Percentiles rank a stretch among this genome's conserved stretches.
Evolutionary conservation across 2,888 invertebrate species (phyloP).

Genomic region (Xanthostigma xanthostigma): DNA sequence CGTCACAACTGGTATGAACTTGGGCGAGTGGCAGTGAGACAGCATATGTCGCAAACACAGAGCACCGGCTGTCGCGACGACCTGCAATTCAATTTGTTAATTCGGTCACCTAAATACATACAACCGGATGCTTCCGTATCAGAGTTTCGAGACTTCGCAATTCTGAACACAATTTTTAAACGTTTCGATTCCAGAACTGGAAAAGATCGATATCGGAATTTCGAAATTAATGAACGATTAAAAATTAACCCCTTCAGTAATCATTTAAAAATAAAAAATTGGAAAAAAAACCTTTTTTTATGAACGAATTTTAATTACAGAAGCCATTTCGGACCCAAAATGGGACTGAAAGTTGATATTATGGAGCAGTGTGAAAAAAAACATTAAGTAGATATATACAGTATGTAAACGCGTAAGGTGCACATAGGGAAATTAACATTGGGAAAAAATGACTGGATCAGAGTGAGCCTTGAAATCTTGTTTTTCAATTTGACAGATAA

Average conservation of each 20-base stretch:
- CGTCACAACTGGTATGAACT: constrained; percentile 66
- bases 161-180: neutral
- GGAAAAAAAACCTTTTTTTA: too few species aligned
- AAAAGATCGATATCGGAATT: neutral
- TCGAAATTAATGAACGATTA: neutral
- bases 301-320: too few species aligned
- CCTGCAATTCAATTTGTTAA: constrained; percentile 29
- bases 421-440: too few species aligned
- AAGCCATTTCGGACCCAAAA: too few species aligned
- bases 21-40: constrained; percentile 62
- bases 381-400: too few species aligned
- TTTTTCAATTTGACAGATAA: too few species aligned
- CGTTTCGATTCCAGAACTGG: neutral
- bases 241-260: neutral
- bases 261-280: constrained; percentile 12
- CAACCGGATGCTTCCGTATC: neutral
- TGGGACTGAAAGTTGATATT: too few species aligned
- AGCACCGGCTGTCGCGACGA: constrained; percentile 78
- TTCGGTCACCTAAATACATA: constrained; percentile 10
- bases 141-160: neutral
- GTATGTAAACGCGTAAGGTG: too few species aligned
- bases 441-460: too few species aligned
- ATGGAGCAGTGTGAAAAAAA: too few species aligned
- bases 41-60: constrained; percentile 82
- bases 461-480: too few species aligned